Evolutionary conservation across 2,888 invertebrate species (phyloP), one percentile per base, ranked within the genome.

Genomic region (Heteropelma amictum): DNA sequence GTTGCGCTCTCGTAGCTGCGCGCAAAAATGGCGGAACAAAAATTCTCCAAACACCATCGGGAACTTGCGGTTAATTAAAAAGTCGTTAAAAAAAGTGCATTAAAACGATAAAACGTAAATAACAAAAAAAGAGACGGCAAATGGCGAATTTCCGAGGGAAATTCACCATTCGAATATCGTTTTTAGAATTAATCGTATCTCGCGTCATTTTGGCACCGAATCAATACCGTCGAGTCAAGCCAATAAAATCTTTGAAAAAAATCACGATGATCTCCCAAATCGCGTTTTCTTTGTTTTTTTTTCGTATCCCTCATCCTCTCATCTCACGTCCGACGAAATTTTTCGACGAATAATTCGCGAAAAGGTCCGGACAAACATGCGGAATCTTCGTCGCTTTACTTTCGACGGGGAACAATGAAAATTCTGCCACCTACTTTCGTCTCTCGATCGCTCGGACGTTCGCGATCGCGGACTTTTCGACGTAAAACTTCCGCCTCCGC

Each of bases 1-100:
- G 65, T 54, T 61, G 69, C 73, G 21, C n/a, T 72, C 45, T 33
- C 7, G 14, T 49, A 73, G 67, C 56, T 68, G 47, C 33, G 8
- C 71, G 40, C 23, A n/a, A 51, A 60, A 38, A 14, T 28, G 17
- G 17, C 0, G 17, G 28, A 60, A 42, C 17, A 33, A 35, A 63
- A 33, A 8, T 5, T 10, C 21, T 28, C 17, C 4, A 30, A 61
- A 47, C 14, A 63, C 45, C 14, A 23, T 64, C 40, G 30, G 54
- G 60, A 70, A 54, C 64, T 58, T 53, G 51, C 33, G 58, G 21
- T 33, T 23, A 33, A 51, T 61, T 42, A 21, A 45, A 65, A 54
- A 63, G 47, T 54, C 38, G 10, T 38, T 69, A 14, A 12, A 23
- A 51, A 7, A 19, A 38, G 53, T 64, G n/a, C 14, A 8, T 23